phyloP scores from a whole-genome alignment of 2,888 invertebrate genomes.

The Xanthostigma xanthostigma region DNA sequence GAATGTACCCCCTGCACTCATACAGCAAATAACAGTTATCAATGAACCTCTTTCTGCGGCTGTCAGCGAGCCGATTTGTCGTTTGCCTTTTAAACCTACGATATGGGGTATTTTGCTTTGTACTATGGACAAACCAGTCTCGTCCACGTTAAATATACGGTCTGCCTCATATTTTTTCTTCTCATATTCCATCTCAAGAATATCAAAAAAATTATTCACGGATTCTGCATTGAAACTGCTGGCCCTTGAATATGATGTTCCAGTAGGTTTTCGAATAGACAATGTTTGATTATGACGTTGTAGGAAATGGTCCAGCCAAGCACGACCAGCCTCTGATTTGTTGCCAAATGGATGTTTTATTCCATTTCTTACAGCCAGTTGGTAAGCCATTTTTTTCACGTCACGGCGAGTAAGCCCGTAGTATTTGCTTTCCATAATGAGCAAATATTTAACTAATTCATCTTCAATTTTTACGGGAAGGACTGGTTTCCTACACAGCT shows the following conservation, averaged over 20 bases:
- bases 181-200: constrained; percentile 1
- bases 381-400: constrained; percentile 14
- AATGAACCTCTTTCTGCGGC: constrained; percentile 4
- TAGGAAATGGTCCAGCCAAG: constrained; percentile 14
- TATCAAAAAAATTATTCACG: constrained; percentile 2
- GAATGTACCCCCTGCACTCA: constrained; percentile 5
- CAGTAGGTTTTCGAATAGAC: constrained; percentile 1
- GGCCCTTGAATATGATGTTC: constrained; percentile 2
- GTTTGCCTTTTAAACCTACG: constrained; percentile 18
- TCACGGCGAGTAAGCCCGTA: constrained; percentile 18
- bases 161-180: constrained; percentile 2
- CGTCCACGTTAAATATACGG: constrained; percentile 22
- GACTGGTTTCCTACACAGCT: background rate
- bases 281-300: constrained; percentile 11
- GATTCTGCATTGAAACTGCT: constrained; percentile 3
- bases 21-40: constrained; percentile 1
- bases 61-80: constrained; percentile 19
- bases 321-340: constrained; percentile 8
- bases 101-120: constrained; percentile 18
- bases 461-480: constrained; percentile 13
- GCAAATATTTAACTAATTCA: constrained; percentile 12
- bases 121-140: constrained; percentile 21
- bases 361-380: constrained; percentile 14
- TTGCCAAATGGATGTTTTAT: constrained; percentile 14
- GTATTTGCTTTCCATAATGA: constrained; percentile 15